These are phyloP conservation scores for Fringilla coelebs DNA, from an alignment of 2,797 vertebrate species.

Conservation along the genomic window DNA sequence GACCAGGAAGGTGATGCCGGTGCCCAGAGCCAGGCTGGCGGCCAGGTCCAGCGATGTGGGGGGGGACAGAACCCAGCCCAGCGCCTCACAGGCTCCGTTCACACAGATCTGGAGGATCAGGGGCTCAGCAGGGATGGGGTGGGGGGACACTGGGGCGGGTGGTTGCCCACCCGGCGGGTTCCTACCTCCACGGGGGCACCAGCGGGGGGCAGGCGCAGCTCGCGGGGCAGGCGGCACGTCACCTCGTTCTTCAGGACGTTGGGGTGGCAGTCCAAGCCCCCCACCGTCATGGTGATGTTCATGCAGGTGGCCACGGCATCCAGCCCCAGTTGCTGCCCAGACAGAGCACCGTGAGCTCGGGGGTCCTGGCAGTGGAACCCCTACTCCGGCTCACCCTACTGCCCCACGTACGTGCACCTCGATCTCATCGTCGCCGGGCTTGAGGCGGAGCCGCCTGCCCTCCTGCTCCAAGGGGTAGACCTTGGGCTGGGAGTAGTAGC, in stretches of 20 bases:
- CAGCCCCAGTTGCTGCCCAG: constrained; percentile 84
- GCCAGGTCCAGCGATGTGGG: constrained; percentile 75
- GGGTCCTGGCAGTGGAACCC: accelerated
- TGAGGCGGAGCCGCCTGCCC: constrained; percentile 72
- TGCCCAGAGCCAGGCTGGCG: constrained; percentile 81
- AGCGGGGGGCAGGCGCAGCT: constrained; percentile 75
- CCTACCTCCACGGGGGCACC: constrained; percentile 84
- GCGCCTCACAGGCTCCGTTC: constrained; percentile 76
- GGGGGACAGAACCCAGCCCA: constrained; percentile 82
- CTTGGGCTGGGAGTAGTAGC: constrained; percentile 79
- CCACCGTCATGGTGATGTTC: constrained; percentile 87
- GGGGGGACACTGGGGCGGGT: accelerated
- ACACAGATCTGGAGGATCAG: constrained; percentile 82
- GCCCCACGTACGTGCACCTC: constrained; percentile 80
- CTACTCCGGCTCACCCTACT: neutral
- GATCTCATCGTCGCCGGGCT: constrained; percentile 80
- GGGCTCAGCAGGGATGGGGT: neutral
- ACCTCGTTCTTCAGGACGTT: constrained; percentile 87
- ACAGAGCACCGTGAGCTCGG: neutral
- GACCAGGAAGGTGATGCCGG: constrained; percentile 78
- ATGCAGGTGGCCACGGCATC: constrained; percentile 84
- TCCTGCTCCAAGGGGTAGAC: constrained; percentile 77
- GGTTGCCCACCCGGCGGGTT: accelerated
- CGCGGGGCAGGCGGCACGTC: constrained; percentile 85
- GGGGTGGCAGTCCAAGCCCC: constrained; percentile 82